phyloP scores from a whole-genome alignment of 35 echinoderm and acorn worm genomes.

The Amphiura filiformis region DNA sequence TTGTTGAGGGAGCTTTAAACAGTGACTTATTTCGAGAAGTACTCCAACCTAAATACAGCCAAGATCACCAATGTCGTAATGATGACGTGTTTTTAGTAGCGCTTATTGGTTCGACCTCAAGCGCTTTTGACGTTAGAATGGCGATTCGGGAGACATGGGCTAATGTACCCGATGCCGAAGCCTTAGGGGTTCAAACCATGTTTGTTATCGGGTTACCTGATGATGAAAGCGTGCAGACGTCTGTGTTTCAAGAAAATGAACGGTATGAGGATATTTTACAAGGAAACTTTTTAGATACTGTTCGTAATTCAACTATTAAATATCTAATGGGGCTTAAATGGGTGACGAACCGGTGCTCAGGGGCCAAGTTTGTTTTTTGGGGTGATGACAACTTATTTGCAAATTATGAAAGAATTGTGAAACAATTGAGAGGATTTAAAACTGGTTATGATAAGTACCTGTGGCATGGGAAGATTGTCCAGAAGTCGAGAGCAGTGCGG shows the following conservation, averaged over 20 bases:
- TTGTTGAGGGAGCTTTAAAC: slow-evolving; percentile 32
- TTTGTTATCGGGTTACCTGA: slow-evolving; percentile 65
- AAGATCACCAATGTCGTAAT: slow-evolving; percentile 32
- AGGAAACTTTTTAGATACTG: slow-evolving; percentile 67
- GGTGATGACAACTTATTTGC: slow-evolving; percentile 82
- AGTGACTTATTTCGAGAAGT: slow-evolving; percentile 55
- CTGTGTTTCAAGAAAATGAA: slow-evolving; percentile 73
- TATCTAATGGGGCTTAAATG: slow-evolving; percentile 63
- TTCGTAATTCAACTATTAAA: slow-evolving; percentile 62
- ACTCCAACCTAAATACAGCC: slow-evolving; percentile 52
- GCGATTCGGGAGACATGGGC: slow-evolving; percentile 84
- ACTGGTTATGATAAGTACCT: slow-evolving; percentile 44
- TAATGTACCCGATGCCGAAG: slow-evolving; percentile 54
- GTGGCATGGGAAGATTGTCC: slow-evolving; percentile 59
- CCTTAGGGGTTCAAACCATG: slow-evolving; percentile 52
- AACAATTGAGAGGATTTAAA: slow-evolving; percentile 44
- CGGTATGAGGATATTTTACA: slow-evolving; percentile 77
- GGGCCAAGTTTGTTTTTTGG: slow-evolving; percentile 61
- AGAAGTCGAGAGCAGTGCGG: slow-evolving; percentile 38
- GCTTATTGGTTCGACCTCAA: slow-evolving; percentile 54
- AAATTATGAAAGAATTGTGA: slow-evolving; percentile 59
- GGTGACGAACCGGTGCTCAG: slow-evolving; percentile 26
- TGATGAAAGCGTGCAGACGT: slow-evolving; percentile 21
- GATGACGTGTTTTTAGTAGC: slow-evolving; percentile 57
- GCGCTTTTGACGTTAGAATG: slow-evolving; percentile 56